These are phyloP conservation scores for Orchestes rusci DNA, from an alignment of 2,888 invertebrate genomes.

Conservation along the genomic window DNA sequence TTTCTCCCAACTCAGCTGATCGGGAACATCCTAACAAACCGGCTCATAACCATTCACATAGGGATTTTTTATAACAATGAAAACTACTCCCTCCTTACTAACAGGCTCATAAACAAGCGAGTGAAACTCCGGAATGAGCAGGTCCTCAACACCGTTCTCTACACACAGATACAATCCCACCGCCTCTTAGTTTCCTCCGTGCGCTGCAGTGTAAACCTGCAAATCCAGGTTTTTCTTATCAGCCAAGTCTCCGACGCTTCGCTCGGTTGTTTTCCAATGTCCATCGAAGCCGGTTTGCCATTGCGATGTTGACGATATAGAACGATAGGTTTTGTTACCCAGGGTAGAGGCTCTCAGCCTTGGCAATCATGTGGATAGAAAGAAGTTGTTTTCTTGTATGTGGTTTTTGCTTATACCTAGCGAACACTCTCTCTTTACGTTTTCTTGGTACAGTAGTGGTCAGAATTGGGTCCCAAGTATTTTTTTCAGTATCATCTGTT, in stretches of 20 bases:
- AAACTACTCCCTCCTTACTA: constrained; percentile 49
- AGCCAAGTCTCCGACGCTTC: constrained; percentile 44
- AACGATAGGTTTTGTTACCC: constrained; percentile 53
- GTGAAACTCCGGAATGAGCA: constrained; percentile 51
- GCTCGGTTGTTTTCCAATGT: constrained; percentile 51
- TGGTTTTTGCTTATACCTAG: constrained; percentile 35
- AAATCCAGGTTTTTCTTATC: constrained; percentile 34
- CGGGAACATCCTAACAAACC: constrained; percentile 47
- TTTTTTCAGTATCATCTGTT: no score
- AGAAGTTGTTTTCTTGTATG: constrained; percentile 40
- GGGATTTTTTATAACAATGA: constrained; percentile 59
- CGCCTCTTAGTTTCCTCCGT: constrained; percentile 40
- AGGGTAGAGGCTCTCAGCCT: constrained; percentile 54
- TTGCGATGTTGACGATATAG: constrained; percentile 49
- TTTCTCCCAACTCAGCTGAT: constrained; percentile 51
- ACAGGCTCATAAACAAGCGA: constrained; percentile 53
- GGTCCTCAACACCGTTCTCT: constrained; percentile 27
- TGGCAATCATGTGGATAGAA: constrained; percentile 51
- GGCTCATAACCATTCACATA: constrained; percentile 30
- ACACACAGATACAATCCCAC: constrained; percentile 36
- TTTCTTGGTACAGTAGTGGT: constrained; percentile 35
- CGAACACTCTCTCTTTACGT: constrained; percentile 31
- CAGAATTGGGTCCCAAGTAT: no score
- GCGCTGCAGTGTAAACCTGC: constrained; percentile 48
- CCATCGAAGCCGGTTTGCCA: constrained; percentile 57